Percentiles rank a stretch among this genome's conserved stretches.
Conservation (phyloP, 2,888 invertebrate species). For the Eucera pruinosa region DNA sequence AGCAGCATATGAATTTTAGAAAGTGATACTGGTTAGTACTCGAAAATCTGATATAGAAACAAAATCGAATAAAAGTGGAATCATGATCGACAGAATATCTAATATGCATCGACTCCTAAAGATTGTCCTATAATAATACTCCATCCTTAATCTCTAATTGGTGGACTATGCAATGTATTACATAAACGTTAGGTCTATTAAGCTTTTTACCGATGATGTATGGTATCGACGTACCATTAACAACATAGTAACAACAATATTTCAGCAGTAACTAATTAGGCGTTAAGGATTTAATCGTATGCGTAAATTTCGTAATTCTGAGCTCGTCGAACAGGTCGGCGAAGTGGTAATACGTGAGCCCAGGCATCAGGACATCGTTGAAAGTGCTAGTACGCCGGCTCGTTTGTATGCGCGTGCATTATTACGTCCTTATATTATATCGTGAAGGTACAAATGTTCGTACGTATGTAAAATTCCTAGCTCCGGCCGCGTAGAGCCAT, state of each 20-base stretch:
- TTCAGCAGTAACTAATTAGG: background rate
- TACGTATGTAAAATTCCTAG: slow-evolving; percentile 82
- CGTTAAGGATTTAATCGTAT: slow-evolving; percentile 22
- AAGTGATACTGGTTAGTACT: no score
- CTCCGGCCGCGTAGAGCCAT: slow-evolving; percentile 78
- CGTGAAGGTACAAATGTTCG: slow-evolving; percentile 81
- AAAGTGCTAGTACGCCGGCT: slow-evolving; percentile 56
- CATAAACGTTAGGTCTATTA: no score
- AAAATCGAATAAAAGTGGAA: no score
- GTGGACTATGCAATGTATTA: no score
- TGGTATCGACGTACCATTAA: no score
- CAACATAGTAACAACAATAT: background rate
- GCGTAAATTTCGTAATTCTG: slow-evolving; percentile 39
- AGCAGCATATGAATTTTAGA: no score
- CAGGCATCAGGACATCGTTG: slow-evolving; percentile 51
- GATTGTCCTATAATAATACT: no score
- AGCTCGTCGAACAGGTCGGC: slow-evolving; percentile 36
- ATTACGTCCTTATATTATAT: slow-evolving; percentile 83
- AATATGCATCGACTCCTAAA: no score
- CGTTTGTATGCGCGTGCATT: slow-evolving; percentile 78
- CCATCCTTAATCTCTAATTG: no score
- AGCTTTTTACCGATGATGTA: no score
- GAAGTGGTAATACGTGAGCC: slow-evolving; percentile 43
- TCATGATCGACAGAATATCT: no score
- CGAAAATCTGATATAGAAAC: no score